Conservation (phyloP, 2,888 invertebrate species). For the Hirtodrosophila confusa region DNA sequence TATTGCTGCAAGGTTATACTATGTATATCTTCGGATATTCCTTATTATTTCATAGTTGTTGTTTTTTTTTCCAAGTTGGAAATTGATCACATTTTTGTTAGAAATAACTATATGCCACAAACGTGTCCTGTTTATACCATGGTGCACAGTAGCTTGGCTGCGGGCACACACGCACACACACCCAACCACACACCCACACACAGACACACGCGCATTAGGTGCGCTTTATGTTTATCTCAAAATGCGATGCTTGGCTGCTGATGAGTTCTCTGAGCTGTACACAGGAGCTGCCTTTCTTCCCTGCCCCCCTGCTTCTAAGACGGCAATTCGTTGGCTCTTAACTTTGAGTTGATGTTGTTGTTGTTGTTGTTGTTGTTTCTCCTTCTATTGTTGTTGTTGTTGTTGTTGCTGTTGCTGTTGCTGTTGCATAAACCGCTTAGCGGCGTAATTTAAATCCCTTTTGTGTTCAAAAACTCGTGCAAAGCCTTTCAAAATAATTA, state of each 20-base stretch:
- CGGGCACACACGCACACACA: slow-evolving; percentile 31
- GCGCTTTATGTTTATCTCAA: slow-evolving; percentile 75
- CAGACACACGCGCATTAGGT: slow-evolving; percentile 56
- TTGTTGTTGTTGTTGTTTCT: slow-evolving; percentile 34
- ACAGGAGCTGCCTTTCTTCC: slow-evolving; percentile 4
- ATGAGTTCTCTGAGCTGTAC: slow-evolving; percentile 57
- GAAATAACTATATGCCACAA: too few relatives aligned
- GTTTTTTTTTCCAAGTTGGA: too few relatives aligned
- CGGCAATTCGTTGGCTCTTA: slow-evolving; percentile 59
- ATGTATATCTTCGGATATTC: too few relatives aligned
- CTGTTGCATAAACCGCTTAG: slow-evolving; percentile 71
- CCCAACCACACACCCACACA: not conserved
- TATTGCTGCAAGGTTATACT: too few relatives aligned
- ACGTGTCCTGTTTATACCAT: too few relatives aligned
- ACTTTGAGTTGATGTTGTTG: slow-evolving; percentile 49
- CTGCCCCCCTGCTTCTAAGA: slow-evolving; percentile 17
- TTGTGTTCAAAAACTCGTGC: slow-evolving; percentile 72
- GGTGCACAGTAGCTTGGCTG: slow-evolving; percentile 9
- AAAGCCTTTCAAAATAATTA: slow-evolving; percentile 71
- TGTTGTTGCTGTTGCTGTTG: slow-evolving; percentile 8
- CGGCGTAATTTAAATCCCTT: slow-evolving; percentile 76
- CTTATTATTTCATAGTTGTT: too few relatives aligned
- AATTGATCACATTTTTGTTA: too few relatives aligned
- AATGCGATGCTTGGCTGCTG: slow-evolving; percentile 74
- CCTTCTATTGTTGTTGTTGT: slow-evolving; percentile 29